phyloP scores from a whole-genome alignment of 2,797 vertebrate genomes.

The Cryptoblepharus egeriae region DNA sequence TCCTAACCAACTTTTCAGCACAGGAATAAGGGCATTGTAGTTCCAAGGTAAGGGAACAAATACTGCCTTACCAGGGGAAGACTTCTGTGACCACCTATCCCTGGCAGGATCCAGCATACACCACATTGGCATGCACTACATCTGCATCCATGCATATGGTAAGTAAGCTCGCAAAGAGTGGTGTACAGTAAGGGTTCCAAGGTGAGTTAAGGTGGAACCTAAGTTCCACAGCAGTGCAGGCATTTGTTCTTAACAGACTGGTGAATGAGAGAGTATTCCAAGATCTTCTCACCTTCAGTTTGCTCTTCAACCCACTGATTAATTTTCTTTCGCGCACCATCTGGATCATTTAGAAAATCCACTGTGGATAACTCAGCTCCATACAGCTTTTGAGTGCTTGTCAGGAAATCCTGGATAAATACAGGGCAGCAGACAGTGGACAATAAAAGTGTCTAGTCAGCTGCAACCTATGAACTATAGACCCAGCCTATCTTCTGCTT shows the following conservation, averaged over 20 bases:
- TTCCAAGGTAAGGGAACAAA: no score
- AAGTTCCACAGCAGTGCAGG: not conserved
- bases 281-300: slow-evolving; percentile 82
- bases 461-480: not conserved
- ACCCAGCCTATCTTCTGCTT: not conserved
- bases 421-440: slow-evolving; percentile 21
- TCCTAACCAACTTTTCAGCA: no score
- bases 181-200: not conserved
- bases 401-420: slow-evolving; percentile 83
- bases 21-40: no score
- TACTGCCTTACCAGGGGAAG: no score
- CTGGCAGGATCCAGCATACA: no score
- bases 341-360: slow-evolving; percentile 83
- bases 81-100: no score
- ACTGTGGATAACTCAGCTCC: slow-evolving; percentile 86
- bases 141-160: not conserved
- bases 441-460: not conserved
- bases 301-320: slow-evolving; percentile 91
- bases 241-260: not conserved
- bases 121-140: no score
- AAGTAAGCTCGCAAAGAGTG: not conserved
- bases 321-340: slow-evolving; percentile 82
- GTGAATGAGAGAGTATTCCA: not conserved
- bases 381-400: slow-evolving; percentile 83
- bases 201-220: no score